Percentiles rank a stretch among this genome's conserved stretches.
Conservation (phyloP, 2,797 vertebrate genomes). For the Natrix natrix region DNA sequence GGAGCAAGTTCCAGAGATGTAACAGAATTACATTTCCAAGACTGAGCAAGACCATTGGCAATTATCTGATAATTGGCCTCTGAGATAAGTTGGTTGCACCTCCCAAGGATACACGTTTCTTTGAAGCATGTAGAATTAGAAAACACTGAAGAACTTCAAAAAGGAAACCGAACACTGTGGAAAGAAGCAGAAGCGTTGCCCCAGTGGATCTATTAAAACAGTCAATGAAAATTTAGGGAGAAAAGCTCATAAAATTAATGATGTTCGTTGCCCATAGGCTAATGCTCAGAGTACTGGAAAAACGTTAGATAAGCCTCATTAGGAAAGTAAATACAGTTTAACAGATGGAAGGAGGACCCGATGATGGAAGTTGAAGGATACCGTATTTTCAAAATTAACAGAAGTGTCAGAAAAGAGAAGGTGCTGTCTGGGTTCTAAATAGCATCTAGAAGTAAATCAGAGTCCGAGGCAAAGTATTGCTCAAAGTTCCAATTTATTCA, state of each 20-base stretch:
- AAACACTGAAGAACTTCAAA: neutral
- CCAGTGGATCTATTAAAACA: neutral
- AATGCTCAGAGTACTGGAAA: neutral
- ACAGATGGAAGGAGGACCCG: neutral
- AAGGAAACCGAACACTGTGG: neutral
- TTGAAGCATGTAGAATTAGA: neutral
- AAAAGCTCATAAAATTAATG: neutral
- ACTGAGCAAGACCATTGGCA: neutral
- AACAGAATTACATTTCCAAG: neutral
- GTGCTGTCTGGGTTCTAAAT: too few relatives aligned
- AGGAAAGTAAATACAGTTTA: neutral
- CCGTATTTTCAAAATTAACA: neutral
- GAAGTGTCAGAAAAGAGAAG: neutral
- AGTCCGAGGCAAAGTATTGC: too few relatives aligned
- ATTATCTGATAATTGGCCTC: neutral
- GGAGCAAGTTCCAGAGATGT: neutral
- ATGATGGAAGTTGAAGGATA: neutral
- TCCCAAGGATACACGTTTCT: neutral
- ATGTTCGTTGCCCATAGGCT: neutral
- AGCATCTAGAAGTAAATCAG: too few relatives aligned
- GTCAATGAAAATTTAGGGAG: neutral
- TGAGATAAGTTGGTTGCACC: neutral
- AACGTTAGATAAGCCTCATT: neutral
- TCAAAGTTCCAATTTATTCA: too few relatives aligned
- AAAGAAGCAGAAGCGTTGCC: neutral